Evolutionary conservation across 1,140 invertebrate species (phyloP).

Genomic region (Sitobion miscanthi): DNA sequence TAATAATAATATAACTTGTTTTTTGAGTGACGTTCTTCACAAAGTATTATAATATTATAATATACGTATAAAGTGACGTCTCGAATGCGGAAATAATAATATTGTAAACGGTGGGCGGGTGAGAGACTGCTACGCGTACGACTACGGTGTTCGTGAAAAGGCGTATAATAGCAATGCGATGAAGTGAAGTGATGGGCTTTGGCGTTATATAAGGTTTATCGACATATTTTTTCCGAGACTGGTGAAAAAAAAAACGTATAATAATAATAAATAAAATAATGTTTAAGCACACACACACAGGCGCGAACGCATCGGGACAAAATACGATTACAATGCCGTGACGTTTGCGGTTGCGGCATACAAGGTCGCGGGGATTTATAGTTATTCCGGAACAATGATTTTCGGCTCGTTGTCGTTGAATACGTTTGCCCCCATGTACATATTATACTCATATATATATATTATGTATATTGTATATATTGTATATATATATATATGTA

Average conservation of each 20-base stretch:
- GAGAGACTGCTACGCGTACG: too few species aligned
- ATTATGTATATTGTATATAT: not conserved
- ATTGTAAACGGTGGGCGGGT: not conserved
- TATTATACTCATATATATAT: not conserved
- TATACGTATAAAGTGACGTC: not conserved
- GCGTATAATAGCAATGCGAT: not conserved
- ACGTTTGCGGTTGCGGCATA: constrained; percentile 19
- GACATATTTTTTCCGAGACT: not conserved
- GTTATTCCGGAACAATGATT: constrained; percentile 43
- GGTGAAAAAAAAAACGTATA: not conserved
- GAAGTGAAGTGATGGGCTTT: not conserved
- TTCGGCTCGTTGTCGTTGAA: constrained; percentile 11
- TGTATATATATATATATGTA: too few species aligned
- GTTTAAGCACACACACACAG: not conserved
- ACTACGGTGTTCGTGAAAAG: not conserved
- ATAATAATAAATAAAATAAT: constrained; percentile 30
- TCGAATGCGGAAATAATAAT: not conserved
- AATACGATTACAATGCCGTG: constrained; percentile 36
- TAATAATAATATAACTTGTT: not conserved
- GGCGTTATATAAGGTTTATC: constrained; percentile 16
- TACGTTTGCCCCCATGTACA: not conserved
- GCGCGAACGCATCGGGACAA: not conserved
- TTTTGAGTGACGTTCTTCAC: not conserved
- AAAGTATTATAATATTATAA: too few species aligned
- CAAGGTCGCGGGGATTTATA: not conserved